Evolutionary conservation across 1,140 invertebrate species (phyloP).

Genomic region (Drosophila carrolli): DNA sequence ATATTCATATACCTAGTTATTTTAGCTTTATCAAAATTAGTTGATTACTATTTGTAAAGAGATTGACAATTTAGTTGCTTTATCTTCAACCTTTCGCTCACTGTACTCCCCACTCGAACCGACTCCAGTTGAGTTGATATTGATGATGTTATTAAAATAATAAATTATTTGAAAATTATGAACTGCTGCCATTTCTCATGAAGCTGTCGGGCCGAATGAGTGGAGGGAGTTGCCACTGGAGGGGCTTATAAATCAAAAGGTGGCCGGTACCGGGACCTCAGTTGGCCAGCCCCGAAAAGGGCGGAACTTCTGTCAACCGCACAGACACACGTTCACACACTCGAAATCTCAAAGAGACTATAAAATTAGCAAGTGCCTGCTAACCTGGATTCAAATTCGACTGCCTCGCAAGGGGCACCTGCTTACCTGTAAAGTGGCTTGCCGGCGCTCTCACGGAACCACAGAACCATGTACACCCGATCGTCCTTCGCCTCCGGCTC

Average conservation of each 20-base stretch:
- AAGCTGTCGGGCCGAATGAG: slow-evolving; percentile 47
- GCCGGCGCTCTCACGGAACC: slow-evolving; percentile 93
- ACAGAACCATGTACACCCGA: slow-evolving; percentile 94
- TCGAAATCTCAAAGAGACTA: slow-evolving; percentile 50
- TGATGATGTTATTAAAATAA: slow-evolving; percentile 84
- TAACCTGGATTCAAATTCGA: slow-evolving; percentile 29
- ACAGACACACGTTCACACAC: slow-evolving; percentile 6
- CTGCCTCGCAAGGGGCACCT: background rate
- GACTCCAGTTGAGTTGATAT: slow-evolving; percentile 71
- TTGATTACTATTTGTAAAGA: too few relatives aligned
- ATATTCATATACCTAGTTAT: too few relatives aligned
- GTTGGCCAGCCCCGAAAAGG: slow-evolving; percentile 13
- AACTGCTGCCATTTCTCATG: slow-evolving; percentile 81
- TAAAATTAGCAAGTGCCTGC: slow-evolving; percentile 38
- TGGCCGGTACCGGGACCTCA: slow-evolving; percentile 18
- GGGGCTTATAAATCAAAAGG: slow-evolving; percentile 67
- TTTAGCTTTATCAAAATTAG: too few relatives aligned
- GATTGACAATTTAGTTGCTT: too few relatives aligned
- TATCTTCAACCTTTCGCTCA: background rate
- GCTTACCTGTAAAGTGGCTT: slow-evolving; percentile 95
- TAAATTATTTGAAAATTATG: slow-evolving; percentile 84
- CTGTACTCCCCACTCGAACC: slow-evolving; percentile 10
- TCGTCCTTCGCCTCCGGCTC: slow-evolving; percentile 90
- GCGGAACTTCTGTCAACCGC: slow-evolving; percentile 27
- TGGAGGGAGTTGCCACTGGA: slow-evolving; percentile 10